Percentiles rank a stretch among this genome's conserved stretches.
phyloP scores from a whole-genome alignment of 1,140 invertebrate genomes.

The Aethina tumida region DNA sequence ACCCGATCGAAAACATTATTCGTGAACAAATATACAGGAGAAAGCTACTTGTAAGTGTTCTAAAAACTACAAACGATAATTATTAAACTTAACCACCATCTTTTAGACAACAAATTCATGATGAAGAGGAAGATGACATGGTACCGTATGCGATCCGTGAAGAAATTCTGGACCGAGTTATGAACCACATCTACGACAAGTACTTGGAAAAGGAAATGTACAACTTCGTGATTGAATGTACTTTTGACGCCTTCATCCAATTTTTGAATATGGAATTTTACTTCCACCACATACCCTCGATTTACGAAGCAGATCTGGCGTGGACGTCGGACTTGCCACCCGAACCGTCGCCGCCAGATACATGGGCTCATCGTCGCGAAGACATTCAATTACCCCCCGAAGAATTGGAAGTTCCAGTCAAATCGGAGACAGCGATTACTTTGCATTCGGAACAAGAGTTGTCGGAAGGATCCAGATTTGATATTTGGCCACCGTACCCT shows the following conservation, averaged over 20 bases:
- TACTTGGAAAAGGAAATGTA: constrained; percentile 36
- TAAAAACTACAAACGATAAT: not conserved
- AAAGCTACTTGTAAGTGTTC: constrained; percentile 1
- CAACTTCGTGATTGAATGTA: constrained; percentile 34
- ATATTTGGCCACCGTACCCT: not conserved
- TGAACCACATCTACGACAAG: constrained; percentile 29
- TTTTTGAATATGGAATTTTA: constrained; percentile 25
- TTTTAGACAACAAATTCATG: not conserved
- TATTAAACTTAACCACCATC: not conserved
- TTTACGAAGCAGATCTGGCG: constrained; percentile 5
- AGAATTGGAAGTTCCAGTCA: too few species aligned
- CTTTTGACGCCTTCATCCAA: constrained; percentile 35
- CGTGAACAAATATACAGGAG: not conserved
- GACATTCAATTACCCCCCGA: too few species aligned
- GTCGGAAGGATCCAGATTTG: not conserved
- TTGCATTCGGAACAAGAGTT: constrained; percentile 1
- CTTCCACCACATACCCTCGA: constrained; percentile 10
- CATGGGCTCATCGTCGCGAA: too few species aligned
- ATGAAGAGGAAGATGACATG: constrained; percentile 1
- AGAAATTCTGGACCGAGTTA: constrained; percentile 34
- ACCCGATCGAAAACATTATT: too few species aligned
- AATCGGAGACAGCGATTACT: constrained; percentile 4
- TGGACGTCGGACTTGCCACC: constrained; percentile 12
- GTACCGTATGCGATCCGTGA: not conserved
- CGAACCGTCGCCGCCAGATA: constrained; percentile 12